Base-by-base conservation (phyloP, 2,113 vertebrate species). In the Paralichthys olivaceus region DNA sequence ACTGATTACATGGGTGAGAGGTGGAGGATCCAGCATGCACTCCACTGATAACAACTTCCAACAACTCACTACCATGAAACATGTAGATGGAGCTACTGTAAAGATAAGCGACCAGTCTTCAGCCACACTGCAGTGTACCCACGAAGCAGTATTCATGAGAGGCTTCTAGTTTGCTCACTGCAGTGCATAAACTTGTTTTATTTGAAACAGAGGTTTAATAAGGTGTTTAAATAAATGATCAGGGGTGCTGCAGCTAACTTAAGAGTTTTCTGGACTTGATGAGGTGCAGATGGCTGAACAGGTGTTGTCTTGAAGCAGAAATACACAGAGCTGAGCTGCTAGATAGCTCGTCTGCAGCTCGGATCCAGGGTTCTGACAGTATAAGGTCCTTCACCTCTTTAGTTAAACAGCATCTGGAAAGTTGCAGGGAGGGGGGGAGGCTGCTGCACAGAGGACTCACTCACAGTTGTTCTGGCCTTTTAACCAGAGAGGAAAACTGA, bases 1-100 rank as follows among this genome's bases (percentile, higher is more conserved):
- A 94, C 90, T 80, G 83, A 94, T 93, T 91, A 92, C 81, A 56
- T 84, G 84, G 88, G 90, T 87, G 80, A 93, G 85, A 91, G 91
- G 90, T 89, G 79, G 84, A 78, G 54, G 77, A 82, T 76, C 69
- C 69, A 72, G 63, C 69, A 71, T 60, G 66, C 64, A 54, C 64
- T 84, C 61, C 17, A 25, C 87, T 87, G 89, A 91, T 90, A 93
- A 89, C 69, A 20, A 37, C n/a, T 60, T 47, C 28, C 45, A 74
- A 47, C 59, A 54, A 45, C 60, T 56, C 65, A 57, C 49, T 7
- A 49, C 17, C 71, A 81, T 53, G 28, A 69, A 76, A 17, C 2
- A 69, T 51, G 69, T 34, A 81, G 56, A 69, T 55, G 66, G 34
- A 81, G 56, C 61, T 69, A 68, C 69, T 77, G 56, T 34, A 63